phyloP scores from a whole-genome alignment of 37 sponge, comb jelly and placozoan species.

The Crambe crambe region DNA sequence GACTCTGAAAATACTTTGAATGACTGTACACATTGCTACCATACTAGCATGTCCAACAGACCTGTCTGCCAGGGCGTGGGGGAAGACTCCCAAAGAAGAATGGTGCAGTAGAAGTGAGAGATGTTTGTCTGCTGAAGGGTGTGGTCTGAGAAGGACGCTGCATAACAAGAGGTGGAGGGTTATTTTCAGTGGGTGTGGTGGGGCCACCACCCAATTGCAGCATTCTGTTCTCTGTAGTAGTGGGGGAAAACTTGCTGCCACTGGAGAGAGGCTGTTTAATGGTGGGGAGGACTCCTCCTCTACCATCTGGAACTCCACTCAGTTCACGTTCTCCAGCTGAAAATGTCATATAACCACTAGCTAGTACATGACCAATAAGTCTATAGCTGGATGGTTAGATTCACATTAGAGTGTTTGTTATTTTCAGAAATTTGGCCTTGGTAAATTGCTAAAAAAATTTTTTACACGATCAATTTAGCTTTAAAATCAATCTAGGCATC shows the following conservation, averaged over 20 bases:
- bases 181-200: not conserved
- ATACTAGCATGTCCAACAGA: no score
- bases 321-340: slow-evolving; percentile 12
- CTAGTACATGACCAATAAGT: no score
- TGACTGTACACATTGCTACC: not conserved
- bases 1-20: not conserved
- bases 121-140: not conserved
- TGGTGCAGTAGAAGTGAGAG: not conserved
- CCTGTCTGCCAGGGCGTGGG: slow-evolving; percentile 1
- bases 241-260: not conserved
- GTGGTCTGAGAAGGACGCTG: not conserved
- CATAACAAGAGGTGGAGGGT: not conserved
- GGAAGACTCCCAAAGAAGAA: slow-evolving; percentile 2
- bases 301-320: slow-evolving; percentile 50
- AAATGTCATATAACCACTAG: no score
- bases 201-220: no score
- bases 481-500: no score
- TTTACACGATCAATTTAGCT: no score
- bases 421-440: no score
- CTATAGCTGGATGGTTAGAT: no score
- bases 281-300: slow-evolving; percentile 32
- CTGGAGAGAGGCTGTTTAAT: slow-evolving; percentile 13
- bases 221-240: not conserved
- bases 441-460: no score
- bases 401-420: no score